A percentile compares a stretch with the other conserved stretches of the same genome.
phyloP scores from a whole-genome alignment of 2,113 vertebrate species.

The Vulpes lagopus region DNA sequence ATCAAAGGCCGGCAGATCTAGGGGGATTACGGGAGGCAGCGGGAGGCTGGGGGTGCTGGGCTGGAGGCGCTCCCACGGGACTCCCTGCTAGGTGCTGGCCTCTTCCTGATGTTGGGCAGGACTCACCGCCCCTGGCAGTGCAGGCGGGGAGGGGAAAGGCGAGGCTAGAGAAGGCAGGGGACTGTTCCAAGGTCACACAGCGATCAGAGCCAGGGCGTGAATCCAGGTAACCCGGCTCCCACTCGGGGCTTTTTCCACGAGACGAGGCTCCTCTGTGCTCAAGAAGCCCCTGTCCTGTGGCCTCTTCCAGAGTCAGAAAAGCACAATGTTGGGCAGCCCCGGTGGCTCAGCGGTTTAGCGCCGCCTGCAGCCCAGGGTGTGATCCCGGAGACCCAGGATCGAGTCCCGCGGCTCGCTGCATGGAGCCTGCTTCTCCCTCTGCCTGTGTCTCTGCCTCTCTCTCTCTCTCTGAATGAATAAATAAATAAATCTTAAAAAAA shows the following conservation, averaged over 20 bases:
- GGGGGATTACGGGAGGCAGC: not conserved
- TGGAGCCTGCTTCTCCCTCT: too few relatives aligned
- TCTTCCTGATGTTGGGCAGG: fast-evolving
- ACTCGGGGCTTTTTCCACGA: not conserved
- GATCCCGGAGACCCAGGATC: too few relatives aligned
- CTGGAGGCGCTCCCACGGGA: too few relatives aligned
- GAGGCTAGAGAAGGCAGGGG: not conserved
- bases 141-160: not conserved
- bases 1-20: conserved; percentile 40
- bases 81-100: not conserved
- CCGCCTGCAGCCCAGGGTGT: too few relatives aligned
- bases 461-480: too few relatives aligned
- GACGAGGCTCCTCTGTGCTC: not conserved
- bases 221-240: not conserved
- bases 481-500: too few relatives aligned
- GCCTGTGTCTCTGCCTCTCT: too few relatives aligned
- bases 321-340: not conserved
- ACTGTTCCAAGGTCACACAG: not conserved
- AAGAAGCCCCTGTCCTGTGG: not conserved
- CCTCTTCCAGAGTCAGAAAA: not conserved
- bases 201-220: not conserved
- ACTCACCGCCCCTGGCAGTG: fast-evolving
- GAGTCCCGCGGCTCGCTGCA: too few relatives aligned
- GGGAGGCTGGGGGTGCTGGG: not conserved
- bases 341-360: too few relatives aligned